phyloP scores from a whole-genome alignment of 2,113 vertebrate genomes.

The Lipophrys pholis region DNA sequence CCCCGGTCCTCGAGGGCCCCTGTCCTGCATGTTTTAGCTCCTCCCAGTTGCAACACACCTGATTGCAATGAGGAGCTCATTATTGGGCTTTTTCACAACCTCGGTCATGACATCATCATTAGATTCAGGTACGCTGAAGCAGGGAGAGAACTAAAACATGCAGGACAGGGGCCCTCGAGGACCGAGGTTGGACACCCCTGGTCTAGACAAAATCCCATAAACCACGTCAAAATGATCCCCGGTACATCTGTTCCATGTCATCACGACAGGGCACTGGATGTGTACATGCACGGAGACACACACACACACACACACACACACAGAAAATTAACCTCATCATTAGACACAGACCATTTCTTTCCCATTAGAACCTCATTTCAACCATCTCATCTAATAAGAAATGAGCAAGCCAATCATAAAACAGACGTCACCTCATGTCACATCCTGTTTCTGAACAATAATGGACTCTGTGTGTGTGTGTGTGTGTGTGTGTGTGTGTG shows the following conservation, averaged over 20 bases:
- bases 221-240: neutral
- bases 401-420: conserved; percentile 50
- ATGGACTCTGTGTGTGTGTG: conserved; percentile 5
- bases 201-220: neutral
- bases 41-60: too few relatives aligned
- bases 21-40: too few relatives aligned
- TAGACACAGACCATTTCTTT: conserved; percentile 56
- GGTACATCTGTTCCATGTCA: neutral
- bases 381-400: conserved; percentile 47
- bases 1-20: too few relatives aligned
- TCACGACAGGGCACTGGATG: neutral
- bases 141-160: too few relatives aligned
- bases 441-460: conserved; percentile 53
- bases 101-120: too few relatives aligned
- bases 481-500: conserved; percentile 3
- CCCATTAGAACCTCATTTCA: conserved; percentile 51
- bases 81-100: too few relatives aligned
- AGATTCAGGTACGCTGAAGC: too few relatives aligned
- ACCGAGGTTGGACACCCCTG: too few relatives aligned
- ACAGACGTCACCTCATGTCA: conserved; percentile 40
- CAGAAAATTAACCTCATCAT: conserved; percentile 40
- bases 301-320: too few relatives aligned
- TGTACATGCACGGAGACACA: neutral
- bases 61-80: too few relatives aligned
- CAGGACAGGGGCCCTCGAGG: too few relatives aligned